phyloP scores from a whole-genome alignment of 2,797 vertebrate species.

The Alcedo quadribrachys region DNA sequence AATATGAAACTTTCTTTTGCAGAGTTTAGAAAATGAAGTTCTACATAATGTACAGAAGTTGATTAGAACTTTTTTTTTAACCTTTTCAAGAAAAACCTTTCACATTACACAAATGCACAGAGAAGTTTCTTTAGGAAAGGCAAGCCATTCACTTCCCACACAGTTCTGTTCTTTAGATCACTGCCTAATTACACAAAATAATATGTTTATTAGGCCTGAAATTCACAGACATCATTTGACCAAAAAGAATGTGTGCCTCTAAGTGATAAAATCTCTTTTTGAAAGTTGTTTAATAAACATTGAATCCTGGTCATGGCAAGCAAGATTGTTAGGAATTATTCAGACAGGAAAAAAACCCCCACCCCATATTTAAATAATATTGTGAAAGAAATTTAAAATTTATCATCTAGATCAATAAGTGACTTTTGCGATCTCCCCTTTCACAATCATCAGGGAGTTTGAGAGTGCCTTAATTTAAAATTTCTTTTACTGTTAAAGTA shows the following conservation, averaged over 20 bases:
- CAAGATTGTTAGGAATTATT: constrained; percentile 68
- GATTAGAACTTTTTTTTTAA: constrained; percentile 95
- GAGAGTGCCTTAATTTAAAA: constrained; percentile 53
- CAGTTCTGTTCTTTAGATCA: constrained; percentile 11
- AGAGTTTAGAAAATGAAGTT: constrained; percentile 97
- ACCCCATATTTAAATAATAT: constrained; percentile 66
- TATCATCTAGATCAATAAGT: constrained; percentile 19
- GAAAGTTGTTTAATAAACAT: constrained; percentile 67
- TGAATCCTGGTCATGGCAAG: constrained; percentile 24
- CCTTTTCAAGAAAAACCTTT: constrained; percentile 86
- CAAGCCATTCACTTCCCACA: constrained; percentile 53
- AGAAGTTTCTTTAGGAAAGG: constrained; percentile 68
- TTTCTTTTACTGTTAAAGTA: constrained; percentile 52
- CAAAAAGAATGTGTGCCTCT: constrained; percentile 35
- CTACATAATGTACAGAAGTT: constrained; percentile 98
- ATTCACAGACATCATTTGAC: neutral
- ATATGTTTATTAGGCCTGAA: constrained; percentile 33
- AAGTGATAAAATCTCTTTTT: constrained; percentile 38
- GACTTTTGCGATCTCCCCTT: constrained; percentile 36
- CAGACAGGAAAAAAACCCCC: constrained; percentile 36
- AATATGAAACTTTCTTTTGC: constrained; percentile 99
- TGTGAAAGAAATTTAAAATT: constrained; percentile 57
- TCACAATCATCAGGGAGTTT: constrained; percentile 38
- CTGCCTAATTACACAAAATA: constrained; percentile 38
- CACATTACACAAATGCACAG: constrained; percentile 69